Conservation (phyloP, 2,797 vertebrate species). For the Syngnathus acus region DNA sequence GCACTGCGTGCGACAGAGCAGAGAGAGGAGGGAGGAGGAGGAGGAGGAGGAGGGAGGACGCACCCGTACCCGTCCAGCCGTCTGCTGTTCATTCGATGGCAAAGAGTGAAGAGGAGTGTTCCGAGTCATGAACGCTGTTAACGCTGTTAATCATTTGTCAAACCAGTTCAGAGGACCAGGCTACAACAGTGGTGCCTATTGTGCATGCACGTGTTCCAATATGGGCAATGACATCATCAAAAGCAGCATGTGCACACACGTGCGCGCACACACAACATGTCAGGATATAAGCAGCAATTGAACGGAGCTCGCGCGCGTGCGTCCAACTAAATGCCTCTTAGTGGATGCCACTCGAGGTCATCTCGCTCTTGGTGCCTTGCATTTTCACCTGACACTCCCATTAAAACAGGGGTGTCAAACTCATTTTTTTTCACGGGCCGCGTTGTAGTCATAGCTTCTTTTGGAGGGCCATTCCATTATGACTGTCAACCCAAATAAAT, state of each 20-base stretch:
- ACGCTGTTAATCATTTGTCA: conserved; percentile 3
- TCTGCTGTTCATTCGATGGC: not conserved
- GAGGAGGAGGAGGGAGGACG: too few species aligned
- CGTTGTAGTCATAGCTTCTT: too few species aligned
- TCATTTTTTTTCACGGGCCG: too few species aligned
- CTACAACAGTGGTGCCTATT: not conserved
- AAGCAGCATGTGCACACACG: not conserved
- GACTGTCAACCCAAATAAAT: too few species aligned
- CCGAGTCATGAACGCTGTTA: not conserved
- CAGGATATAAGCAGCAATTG: conserved; percentile 4
- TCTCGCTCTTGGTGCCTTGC: conserved; percentile 27
- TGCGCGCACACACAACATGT: not conserved
- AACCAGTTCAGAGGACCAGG: not conserved
- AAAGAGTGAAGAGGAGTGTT: not conserved
- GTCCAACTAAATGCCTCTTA: conserved; percentile 35
- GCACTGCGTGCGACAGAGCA: not conserved
- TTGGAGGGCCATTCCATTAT: too few species aligned
- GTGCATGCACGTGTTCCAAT: not conserved
- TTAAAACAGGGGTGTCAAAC: too few species aligned
- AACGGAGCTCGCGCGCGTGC: conserved; percentile 21
- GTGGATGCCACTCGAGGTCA: not conserved
- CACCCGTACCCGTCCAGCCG: too few species aligned
- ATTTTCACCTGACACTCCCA: conserved; percentile 66
- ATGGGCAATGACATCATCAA: not conserved
- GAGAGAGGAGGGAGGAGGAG: not conserved